A percentile compares a stretch with the other conserved stretches of the same genome.
These are phyloP conservation scores for Caenorhabditis uteleia DNA, from an alignment of 2,888 invertebrate species.

Conservation along the genomic window DNA sequence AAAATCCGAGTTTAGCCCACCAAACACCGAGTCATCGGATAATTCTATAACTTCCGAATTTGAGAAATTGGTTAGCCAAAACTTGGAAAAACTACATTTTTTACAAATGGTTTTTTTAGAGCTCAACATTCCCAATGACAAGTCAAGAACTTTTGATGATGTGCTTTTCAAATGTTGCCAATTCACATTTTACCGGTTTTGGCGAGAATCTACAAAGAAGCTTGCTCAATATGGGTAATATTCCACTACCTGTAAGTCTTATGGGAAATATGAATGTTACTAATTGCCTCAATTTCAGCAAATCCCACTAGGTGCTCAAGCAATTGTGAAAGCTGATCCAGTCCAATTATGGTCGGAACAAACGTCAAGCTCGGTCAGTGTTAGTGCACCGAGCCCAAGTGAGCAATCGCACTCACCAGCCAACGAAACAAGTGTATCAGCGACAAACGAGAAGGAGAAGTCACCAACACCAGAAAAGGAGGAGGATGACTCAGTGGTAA, in stretches of 20 bases:
- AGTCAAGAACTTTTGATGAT: slow-evolving; percentile 52
- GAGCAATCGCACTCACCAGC: slow-evolving; percentile 39
- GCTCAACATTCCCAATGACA: slow-evolving; percentile 38
- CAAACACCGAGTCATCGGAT: slow-evolving; percentile 34
- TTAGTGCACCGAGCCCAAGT: slow-evolving; percentile 34
- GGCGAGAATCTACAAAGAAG: slow-evolving; percentile 21
- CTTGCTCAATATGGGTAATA: slow-evolving; percentile 19
- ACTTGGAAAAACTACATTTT: neutral
- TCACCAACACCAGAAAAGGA: slow-evolving; percentile 32
- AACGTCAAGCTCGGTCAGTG: slow-evolving; percentile 32
- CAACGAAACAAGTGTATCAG: slow-evolving; percentile 7
- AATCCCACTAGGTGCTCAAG: slow-evolving; percentile 2
- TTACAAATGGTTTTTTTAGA: neutral
- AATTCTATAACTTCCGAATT: slow-evolving; percentile 30
- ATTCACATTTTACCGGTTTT: slow-evolving; percentile 25
- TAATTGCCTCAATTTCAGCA: neutral
- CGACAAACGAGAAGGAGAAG: slow-evolving; percentile 12
- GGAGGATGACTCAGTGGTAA: slow-evolving; percentile 22
- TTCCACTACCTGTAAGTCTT: slow-evolving; percentile 14
- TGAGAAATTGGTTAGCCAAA: slow-evolving; percentile 24
- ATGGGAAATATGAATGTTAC: too few species aligned
- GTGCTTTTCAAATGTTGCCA: slow-evolving; percentile 39
- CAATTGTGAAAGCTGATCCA: slow-evolving; percentile 25
- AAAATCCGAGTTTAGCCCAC: slow-evolving; percentile 31
- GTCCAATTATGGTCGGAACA: slow-evolving; percentile 47